A percentile compares a stretch with the other conserved stretches of the same genome.
phyloP scores from a whole-genome alignment of 2,797 vertebrate genomes.

The Sebastes melanostomus region DNA sequence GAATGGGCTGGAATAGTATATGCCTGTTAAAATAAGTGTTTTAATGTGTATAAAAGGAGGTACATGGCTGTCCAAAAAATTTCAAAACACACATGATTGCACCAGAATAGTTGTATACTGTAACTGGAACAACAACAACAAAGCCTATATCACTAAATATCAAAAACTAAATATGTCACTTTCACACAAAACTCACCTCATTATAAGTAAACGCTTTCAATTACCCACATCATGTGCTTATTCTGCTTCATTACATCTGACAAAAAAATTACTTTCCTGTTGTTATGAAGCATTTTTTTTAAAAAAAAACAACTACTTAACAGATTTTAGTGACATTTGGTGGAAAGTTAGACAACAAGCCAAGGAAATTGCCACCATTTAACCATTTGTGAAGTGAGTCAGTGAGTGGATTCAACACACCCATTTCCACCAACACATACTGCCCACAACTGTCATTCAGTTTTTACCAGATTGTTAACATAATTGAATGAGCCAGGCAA shows the following conservation, averaged over 20 bases:
- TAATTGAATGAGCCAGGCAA: background rate
- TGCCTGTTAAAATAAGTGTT: background rate
- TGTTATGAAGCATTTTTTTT: background rate
- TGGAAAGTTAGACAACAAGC: background rate
- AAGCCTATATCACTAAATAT: background rate
- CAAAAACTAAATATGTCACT: background rate
- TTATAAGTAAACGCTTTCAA: background rate
- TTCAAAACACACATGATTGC: background rate
- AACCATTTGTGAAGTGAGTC: background rate
- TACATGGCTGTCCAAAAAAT: background rate
- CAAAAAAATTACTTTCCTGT: background rate
- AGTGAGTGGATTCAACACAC: background rate
- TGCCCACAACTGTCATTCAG: background rate
- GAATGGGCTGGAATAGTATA: background rate
- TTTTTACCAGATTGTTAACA: background rate
- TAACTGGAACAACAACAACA: background rate
- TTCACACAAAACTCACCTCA: background rate
- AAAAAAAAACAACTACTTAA: background rate
- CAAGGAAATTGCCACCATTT: background rate
- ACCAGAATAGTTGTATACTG: background rate
- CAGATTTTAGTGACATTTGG: background rate
- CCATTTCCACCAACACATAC: background rate
- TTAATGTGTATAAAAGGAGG: background rate
- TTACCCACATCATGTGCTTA: background rate
- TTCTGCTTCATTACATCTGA: background rate